A percentile compares a stretch with the other conserved stretches of the same genome.
These are phyloP conservation scores for Ondatra zibethicus DNA, from an alignment of 2,113 vertebrate species.

Conservation along the genomic window DNA sequence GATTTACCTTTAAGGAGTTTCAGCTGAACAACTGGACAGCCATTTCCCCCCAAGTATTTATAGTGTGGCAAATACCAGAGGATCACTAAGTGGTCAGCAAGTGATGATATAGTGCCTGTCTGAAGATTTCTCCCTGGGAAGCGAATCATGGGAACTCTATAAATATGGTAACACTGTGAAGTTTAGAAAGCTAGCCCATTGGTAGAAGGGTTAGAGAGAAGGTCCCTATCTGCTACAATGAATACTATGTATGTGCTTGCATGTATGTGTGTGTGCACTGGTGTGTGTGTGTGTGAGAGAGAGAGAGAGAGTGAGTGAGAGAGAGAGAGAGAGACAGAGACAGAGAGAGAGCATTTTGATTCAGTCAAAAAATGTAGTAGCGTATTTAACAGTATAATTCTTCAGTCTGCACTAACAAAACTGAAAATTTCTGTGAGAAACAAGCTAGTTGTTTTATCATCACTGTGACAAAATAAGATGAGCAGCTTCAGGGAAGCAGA, in stretches of 20 bases:
- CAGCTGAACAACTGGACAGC: neutral
- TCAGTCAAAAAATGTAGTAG: neutral
- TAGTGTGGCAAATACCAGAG: neutral
- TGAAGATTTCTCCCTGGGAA: neutral
- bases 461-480: neutral
- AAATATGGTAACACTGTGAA: rapidly evolving
- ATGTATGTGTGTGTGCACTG: no score
- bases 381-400: neutral
- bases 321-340: neutral
- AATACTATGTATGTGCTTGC: neutral
- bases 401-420: neutral
- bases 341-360: neutral
- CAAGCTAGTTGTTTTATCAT: neutral
- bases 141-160: neutral
- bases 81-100: neutral
- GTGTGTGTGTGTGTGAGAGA: neutral
- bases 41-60: neutral
- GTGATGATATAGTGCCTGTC: neutral
- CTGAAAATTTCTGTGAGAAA: neutral
- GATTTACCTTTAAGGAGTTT: neutral
- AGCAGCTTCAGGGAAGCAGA: neutral
- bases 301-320: neutral
- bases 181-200: neutral
- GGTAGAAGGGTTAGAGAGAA: neutral
- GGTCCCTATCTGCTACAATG: rapidly evolving